Conservation (phyloP, 2,797 vertebrate species). For the Fringilla coelebs region DNA sequence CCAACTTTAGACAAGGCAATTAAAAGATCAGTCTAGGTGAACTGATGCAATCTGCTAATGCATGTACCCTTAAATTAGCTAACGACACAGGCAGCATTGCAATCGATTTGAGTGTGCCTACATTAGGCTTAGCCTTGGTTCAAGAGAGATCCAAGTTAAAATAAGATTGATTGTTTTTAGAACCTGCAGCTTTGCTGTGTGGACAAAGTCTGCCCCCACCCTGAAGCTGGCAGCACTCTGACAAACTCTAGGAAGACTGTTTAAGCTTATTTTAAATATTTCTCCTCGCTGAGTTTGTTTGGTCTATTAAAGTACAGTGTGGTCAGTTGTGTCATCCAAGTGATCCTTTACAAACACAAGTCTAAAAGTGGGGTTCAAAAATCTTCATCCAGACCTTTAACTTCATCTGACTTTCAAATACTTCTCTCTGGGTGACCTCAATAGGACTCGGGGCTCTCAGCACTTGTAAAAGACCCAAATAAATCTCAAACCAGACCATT, state of each 20-base stretch:
- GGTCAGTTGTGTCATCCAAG: not conserved
- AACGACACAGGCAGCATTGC: slow-evolving; percentile 30
- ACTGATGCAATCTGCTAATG: slow-evolving; percentile 50
- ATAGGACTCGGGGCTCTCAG: not conserved
- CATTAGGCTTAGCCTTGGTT: slow-evolving; percentile 4
- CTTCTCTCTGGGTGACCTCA: not conserved
- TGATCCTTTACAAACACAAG: not conserved
- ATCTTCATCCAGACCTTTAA: not conserved
- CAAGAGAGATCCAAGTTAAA: slow-evolving; percentile 21
- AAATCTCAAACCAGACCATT: not conserved
- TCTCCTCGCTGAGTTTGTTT: not conserved
- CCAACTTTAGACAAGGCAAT: slow-evolving; percentile 36
- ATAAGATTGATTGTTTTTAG: slow-evolving; percentile 9
- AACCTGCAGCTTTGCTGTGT: not conserved
- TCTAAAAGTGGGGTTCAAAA: not conserved
- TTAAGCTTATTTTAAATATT: not conserved
- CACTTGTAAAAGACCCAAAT: not conserved
- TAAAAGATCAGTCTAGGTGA: slow-evolving; percentile 43
- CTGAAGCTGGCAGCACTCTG: not conserved
- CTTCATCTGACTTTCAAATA: not conserved
- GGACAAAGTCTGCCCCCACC: not conserved
- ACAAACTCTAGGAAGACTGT: not conserved
- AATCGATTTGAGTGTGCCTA: slow-evolving; percentile 20
- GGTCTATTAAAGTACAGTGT: not conserved
- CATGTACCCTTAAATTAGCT: slow-evolving; percentile 55